These are phyloP conservation scores for Eristalis arbustorum DNA, from an alignment of 2,888 invertebrate genomes.

Conservation along the genomic window DNA sequence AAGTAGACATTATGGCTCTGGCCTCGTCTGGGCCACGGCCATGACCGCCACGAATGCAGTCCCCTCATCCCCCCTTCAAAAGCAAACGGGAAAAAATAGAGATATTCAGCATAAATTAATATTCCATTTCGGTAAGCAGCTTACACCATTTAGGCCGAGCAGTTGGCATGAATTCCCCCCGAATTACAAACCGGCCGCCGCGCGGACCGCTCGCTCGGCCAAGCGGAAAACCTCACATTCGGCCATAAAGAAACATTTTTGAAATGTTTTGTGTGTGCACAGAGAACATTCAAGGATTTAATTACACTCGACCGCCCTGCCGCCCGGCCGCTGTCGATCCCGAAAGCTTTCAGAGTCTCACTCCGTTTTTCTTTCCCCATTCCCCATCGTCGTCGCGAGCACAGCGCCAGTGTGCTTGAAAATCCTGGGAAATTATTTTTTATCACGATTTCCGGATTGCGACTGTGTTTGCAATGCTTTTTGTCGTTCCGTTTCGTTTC, in stretches of 20 bases:
- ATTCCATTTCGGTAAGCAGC: slow-evolving; percentile 67
- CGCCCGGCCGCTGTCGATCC: neutral
- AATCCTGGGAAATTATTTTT: slow-evolving; percentile 68
- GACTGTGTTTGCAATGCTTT: slow-evolving; percentile 66
- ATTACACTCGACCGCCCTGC: slow-evolving; percentile 42
- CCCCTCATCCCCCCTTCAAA: neutral
- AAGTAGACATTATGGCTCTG: neutral
- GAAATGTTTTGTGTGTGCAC: slow-evolving; percentile 51
- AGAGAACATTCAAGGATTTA: slow-evolving; percentile 60
- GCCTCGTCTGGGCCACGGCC: neutral
- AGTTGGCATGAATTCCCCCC: slow-evolving; percentile 21
- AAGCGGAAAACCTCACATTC: slow-evolving; percentile 67
- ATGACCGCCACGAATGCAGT: neutral
- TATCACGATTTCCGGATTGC: slow-evolving; percentile 65
- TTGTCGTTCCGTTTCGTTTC: slow-evolving; percentile 10
- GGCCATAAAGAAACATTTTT: slow-evolving; percentile 62
- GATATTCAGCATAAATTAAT: slow-evolving; percentile 60
- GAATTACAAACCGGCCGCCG: slow-evolving; percentile 22
- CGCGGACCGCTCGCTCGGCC: slow-evolving; percentile 17
- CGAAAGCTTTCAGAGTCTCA: slow-evolving; percentile 34
- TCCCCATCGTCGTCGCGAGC: slow-evolving; percentile 36
- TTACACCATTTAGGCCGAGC: slow-evolving; percentile 48
- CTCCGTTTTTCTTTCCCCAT: neutral
- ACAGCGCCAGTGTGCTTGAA: slow-evolving; percentile 33
- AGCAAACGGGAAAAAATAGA: neutral